Base-by-base conservation (phyloP, 2,797 vertebrate genomes). In the Pithecia hirsuta region DNA sequence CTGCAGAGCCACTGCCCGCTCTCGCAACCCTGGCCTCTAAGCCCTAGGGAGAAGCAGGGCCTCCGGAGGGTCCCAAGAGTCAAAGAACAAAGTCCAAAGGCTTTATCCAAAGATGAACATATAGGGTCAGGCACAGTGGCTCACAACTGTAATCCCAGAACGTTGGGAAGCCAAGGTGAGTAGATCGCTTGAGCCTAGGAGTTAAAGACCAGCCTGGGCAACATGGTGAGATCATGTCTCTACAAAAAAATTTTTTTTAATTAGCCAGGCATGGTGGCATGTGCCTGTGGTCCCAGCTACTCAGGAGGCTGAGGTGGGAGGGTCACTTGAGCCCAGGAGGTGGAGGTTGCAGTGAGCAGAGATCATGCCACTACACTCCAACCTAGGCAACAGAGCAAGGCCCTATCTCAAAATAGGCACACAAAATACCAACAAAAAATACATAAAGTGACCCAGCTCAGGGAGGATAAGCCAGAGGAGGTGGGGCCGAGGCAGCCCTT, bases 391-490 rank as follows among this genome's bases (percentile, higher is more conserved):
- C 15, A 67, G 33, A 67, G 33, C 7, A 4, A 67, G 33, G 33
- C 15, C 61, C 61, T 8, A 4, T n/a, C 61, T 67, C 64, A n/a
- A 19, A 67, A 67, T 55, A 67, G 33, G 19, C 15, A 67, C 64
- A 67, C 4, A 67, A 17, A n/a, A 67, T n/a, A 19, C 15, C 33
- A 67, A 19, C 64, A 67, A 67, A n/a, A 67, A 67, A 9, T 19
- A 67, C 4, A 5, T 12, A 8, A 57, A 30, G 50, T 33, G 64
- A 20, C 7, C 30, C 41, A 20, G 80, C 46, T 13, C 33, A 0
- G 0, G 3, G 33, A 39, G 59, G 48, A 26, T 20, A 3, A 10
- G 7, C n/a, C 2, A 1, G 15, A n/a, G 52, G 2, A 39, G n/a
- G 26, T 0, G 7, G 26, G 10, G 20, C 44, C 44, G 41, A 0